phyloP scores from a whole-genome alignment of 2,888 invertebrate species.

The Cantharis rustica region DNA sequence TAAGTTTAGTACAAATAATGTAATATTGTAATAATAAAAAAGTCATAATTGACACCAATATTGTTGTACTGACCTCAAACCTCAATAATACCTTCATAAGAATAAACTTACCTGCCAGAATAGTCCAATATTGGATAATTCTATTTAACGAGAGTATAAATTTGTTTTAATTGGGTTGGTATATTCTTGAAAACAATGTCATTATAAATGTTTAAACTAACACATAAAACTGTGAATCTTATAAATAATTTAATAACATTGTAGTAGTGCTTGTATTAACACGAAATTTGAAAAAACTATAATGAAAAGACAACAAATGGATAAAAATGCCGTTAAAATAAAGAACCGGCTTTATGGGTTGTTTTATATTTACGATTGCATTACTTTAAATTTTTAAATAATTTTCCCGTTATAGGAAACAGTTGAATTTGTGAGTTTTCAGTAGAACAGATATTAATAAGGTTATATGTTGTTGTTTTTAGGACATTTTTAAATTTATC shows the following conservation, averaged over 20 bases:
- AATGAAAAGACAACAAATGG: not conserved
- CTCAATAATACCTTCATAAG: not conserved
- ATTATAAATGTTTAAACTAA: not conserved
- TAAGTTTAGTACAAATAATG: too few species aligned
- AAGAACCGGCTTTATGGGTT: too few species aligned
- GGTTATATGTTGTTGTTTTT: not conserved
- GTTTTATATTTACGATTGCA: too few species aligned
- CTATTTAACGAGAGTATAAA: not conserved
- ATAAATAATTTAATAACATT: not conserved
- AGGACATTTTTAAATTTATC: not conserved
- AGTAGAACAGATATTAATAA: not conserved
- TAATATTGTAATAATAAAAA: too few species aligned
- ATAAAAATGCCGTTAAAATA: not conserved
- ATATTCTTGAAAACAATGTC: not conserved
- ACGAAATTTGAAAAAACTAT: not conserved
- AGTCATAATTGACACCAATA: too few species aligned
- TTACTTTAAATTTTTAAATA: too few species aligned
- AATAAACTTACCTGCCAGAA: not conserved
- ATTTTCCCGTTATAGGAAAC: not conserved
- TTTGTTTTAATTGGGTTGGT: not conserved
- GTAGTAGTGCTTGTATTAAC: not conserved
- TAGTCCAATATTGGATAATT: not conserved
- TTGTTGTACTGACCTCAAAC: not conserved
- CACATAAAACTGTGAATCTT: not conserved
- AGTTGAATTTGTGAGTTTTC: not conserved